phyloP scores from a whole-genome alignment of 2,113 vertebrate genomes.

The Serinus canaria region DNA sequence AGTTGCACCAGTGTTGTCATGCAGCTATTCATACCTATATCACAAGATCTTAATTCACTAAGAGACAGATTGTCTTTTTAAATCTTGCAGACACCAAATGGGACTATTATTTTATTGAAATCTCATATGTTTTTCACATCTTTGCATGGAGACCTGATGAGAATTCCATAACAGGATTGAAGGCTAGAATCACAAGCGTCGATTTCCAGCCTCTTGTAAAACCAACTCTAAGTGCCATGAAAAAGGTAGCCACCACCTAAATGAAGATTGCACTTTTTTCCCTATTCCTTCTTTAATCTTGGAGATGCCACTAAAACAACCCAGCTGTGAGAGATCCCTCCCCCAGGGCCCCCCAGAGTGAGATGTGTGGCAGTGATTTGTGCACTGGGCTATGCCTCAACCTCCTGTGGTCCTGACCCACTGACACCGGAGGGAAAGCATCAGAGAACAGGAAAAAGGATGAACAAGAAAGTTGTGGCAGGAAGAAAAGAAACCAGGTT shows the following conservation, averaged over 20 bases:
- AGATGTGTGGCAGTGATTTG: fast-evolving
- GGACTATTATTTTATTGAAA: background rate
- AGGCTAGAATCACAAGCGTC: slow-evolving; percentile 83
- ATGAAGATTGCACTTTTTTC: slow-evolving; percentile 80
- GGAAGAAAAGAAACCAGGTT: background rate
- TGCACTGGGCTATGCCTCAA: background rate
- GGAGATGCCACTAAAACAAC: slow-evolving; percentile 76
- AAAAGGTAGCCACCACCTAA: slow-evolving; percentile 78
- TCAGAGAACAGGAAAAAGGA: background rate
- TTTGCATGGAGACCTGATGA: slow-evolving; percentile 79
- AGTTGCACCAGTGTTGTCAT: background rate
- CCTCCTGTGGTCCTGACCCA: background rate
- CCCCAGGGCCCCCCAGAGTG: background rate
- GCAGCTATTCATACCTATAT: background rate
- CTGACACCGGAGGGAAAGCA: background rate
- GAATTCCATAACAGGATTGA: slow-evolving; percentile 79
- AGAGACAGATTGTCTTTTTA: background rate
- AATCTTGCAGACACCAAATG: background rate
- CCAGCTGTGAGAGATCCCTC: fast-evolving
- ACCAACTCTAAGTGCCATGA: slow-evolving; percentile 77
- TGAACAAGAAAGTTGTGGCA: background rate
- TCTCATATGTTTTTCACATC: slow-evolving; percentile 38
- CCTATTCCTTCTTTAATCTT: slow-evolving; percentile 89
- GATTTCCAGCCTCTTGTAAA: slow-evolving; percentile 87
- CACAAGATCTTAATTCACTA: background rate